Percentiles rank a stretch among this genome's conserved stretches.
These are phyloP conservation scores for Leptura quadrifasciata DNA, from an alignment of 2,888 invertebrate species.

Conservation along the genomic window DNA sequence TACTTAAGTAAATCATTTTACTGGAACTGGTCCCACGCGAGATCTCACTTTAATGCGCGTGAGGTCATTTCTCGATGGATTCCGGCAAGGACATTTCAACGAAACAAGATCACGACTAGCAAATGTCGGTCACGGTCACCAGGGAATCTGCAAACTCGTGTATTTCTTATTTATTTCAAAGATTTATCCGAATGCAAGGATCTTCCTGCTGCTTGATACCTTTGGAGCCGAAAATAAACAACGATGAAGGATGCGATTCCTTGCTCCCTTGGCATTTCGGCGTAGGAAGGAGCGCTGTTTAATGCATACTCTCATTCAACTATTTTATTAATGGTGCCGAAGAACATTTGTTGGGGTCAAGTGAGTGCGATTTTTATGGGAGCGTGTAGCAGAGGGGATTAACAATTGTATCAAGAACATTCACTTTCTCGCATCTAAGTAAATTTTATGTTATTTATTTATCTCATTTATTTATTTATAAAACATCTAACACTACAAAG, in stretches of 20 bases:
- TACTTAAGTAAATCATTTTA: constrained; percentile 11
- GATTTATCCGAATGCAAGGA: constrained; percentile 1
- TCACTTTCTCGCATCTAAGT: background rate
- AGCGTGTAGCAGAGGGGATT: background rate
- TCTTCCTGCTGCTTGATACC: background rate
- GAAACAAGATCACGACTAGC: constrained; percentile 38
- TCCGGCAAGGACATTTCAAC: constrained; percentile 27
- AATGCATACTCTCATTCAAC: background rate
- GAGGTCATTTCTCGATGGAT: constrained; percentile 39
- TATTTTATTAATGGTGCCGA: background rate
- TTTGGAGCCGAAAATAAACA: background rate
- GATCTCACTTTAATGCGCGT: constrained; percentile 22
- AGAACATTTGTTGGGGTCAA: constrained; percentile 1
- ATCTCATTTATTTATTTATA: no score
- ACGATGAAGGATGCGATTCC: constrained; percentile 2
- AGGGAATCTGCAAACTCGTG: constrained; percentile 18
- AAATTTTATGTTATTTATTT: no score
- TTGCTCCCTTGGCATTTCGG: constrained; percentile 7
- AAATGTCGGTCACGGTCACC: constrained; percentile 37
- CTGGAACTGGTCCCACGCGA: constrained; percentile 9
- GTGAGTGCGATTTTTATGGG: background rate
- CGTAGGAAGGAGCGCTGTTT: background rate
- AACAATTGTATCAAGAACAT: background rate
- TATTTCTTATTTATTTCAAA: constrained; percentile 12
- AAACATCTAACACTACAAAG: no score